Evolutionary conservation across 2,113 vertebrate species (phyloP).

Genomic region (Elanoides forficatus): DNA sequence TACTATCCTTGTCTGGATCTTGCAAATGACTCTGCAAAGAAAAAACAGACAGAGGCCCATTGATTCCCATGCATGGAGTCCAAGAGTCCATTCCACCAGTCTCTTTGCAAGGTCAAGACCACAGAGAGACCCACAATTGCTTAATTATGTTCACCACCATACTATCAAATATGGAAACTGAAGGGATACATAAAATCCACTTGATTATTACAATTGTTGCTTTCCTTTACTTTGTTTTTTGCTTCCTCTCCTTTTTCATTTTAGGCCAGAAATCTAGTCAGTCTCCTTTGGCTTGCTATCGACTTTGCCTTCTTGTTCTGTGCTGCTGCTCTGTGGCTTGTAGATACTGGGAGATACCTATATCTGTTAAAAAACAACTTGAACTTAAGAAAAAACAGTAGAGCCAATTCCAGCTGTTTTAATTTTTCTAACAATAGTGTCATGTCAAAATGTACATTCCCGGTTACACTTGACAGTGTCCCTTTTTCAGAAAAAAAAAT

Average conservation of each 20-base stretch:
- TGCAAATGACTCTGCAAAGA: background rate
- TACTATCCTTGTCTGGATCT: background rate
- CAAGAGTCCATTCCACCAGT: background rate
- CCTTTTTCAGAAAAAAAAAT: background rate
- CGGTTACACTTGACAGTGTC: background rate
- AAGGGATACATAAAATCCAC: background rate
- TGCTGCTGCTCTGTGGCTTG: background rate
- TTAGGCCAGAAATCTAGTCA: background rate
- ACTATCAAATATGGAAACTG: background rate
- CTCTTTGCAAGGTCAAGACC: background rate
- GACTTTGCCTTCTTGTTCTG: background rate
- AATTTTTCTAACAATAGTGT: background rate
- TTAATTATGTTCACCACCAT: background rate
- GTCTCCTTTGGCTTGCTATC: background rate
- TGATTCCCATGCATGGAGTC: slow-evolving; percentile 1
- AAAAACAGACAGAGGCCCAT: slow-evolving; percentile 23
- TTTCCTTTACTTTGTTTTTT: background rate
- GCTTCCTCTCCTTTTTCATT: background rate
- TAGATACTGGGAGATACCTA: background rate
- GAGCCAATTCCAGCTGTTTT: background rate
- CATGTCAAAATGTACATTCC: background rate
- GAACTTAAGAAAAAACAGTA: background rate
- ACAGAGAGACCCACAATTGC: background rate
- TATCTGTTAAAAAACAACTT: background rate
- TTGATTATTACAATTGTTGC: background rate